A percentile compares a stretch with the other conserved stretches of the same genome.
Conservation (phyloP, 2,113 vertebrate species). For the Stegastes partitus region DNA sequence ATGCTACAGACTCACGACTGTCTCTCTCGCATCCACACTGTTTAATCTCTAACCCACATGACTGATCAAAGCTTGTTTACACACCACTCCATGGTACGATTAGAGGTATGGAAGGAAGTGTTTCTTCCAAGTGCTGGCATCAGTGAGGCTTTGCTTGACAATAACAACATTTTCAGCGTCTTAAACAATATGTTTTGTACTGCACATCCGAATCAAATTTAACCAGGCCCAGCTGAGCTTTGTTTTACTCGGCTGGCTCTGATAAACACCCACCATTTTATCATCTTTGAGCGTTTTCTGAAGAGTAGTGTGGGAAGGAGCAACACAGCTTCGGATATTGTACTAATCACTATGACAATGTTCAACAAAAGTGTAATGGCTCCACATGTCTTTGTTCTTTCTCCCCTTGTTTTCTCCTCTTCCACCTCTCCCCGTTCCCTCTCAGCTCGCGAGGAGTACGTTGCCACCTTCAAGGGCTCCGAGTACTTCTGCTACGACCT, state of each 20-base stretch:
- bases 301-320: constrained; percentile 68
- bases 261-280: constrained; percentile 78
- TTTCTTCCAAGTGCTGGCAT: constrained; percentile 76
- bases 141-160: constrained; percentile 76
- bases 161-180: constrained; percentile 75
- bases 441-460: constrained; percentile 97
- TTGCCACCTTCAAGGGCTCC: constrained; percentile 98
- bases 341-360: constrained; percentile 56
- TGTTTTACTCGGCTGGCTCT: constrained; percentile 65
- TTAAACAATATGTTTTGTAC: constrained; percentile 70
- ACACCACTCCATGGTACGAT: constrained; percentile 74
- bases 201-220: constrained; percentile 68
- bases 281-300: constrained; percentile 67
- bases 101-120: constrained; percentile 77
- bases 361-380: constrained; percentile 49
- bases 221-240: constrained; percentile 69
- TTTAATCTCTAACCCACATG: constrained; percentile 81
- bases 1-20: constrained; percentile 69
- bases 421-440: constrained; percentile 47
- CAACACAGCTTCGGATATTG: constrained; percentile 39
- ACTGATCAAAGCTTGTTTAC: constrained; percentile 84
- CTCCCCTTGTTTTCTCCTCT: constrained; percentile 7
- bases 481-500: constrained; percentile 99
- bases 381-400: constrained; percentile 38
- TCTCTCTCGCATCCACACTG: constrained; percentile 68